Evolutionary conservation across 2,888 invertebrate species (phyloP).

Genomic region (Eumerus sabulonum): DNA sequence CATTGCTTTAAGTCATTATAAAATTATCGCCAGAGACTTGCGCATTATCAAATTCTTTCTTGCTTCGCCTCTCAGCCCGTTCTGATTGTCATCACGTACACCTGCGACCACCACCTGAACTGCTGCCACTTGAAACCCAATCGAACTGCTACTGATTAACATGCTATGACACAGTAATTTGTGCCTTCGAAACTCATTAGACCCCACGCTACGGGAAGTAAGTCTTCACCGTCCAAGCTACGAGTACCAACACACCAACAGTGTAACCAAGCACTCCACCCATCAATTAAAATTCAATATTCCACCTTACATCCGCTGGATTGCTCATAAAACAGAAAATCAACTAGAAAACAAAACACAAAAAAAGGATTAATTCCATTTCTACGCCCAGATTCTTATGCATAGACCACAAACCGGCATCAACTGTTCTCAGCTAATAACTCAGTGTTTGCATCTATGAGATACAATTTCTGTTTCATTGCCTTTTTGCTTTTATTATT

Average conservation of each 20-base stretch:
- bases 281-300: not conserved
- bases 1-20: no score
- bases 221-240: conserved; percentile 11
- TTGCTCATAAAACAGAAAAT: no score
- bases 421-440: conserved; percentile 44
- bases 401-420: conserved; percentile 8
- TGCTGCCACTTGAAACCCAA: not conserved
- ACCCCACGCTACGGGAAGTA: not conserved
- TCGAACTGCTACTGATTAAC: not conserved
- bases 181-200: not conserved
- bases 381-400: conserved; percentile 31
- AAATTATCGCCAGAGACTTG: no score
- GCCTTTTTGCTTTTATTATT: no score
- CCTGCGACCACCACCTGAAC: no score
- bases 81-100: no score
- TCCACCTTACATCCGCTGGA: not conserved
- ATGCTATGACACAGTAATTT: not conserved
- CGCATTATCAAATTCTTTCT: no score
- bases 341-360: not conserved
- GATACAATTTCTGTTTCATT: conserved; percentile 17
- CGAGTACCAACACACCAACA: not conserved
- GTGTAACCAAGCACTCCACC: not conserved
- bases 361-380: conserved; percentile 25
- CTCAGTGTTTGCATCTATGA: conserved; percentile 41
- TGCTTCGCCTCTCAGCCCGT: no score